Evolutionary conservation across 2,797 vertebrate species (phyloP).

Genomic region (Phylloscopus collybita): DNA sequence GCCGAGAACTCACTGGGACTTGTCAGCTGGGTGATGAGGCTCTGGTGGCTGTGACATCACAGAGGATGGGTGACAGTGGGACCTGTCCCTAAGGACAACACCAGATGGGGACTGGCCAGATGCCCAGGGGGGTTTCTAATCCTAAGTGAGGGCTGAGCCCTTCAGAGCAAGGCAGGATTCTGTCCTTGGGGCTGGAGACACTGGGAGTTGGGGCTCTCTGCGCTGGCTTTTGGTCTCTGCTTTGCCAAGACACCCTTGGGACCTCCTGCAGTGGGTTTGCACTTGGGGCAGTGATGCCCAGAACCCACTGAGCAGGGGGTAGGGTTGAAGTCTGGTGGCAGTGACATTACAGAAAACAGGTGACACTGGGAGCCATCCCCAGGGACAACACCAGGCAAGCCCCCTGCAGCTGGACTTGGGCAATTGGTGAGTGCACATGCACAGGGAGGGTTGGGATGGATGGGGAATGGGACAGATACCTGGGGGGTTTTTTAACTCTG

Average conservation of each 20-base stretch:
- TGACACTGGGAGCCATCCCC: neutral
- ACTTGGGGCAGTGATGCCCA: neutral
- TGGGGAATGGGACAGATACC: too few relatives aligned
- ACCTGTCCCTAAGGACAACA: neutral
- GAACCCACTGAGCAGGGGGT: neutral
- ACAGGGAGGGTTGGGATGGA: neutral
- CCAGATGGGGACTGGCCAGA: neutral
- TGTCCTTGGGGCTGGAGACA: neutral
- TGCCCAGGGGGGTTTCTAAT: neutral
- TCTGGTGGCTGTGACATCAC: neutral
- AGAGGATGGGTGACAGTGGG: neutral
- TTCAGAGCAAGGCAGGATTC: neutral
- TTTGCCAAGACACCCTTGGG: neutral
- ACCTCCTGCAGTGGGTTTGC: neutral
- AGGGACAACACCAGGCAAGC: neutral
- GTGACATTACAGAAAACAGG: neutral
- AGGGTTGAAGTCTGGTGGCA: neutral
- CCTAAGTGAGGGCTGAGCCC: neutral
- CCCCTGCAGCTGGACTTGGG: neutral
- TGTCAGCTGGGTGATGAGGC: neutral
- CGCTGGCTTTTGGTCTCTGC: neutral
- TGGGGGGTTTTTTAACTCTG: neutral
- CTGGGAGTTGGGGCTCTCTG: neutral
- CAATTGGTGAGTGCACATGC: neutral
- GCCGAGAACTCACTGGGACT: neutral